Evolutionary conservation across 2,888 invertebrate genomes (phyloP).

Genomic region (Drosophila prostipennis): DNA sequence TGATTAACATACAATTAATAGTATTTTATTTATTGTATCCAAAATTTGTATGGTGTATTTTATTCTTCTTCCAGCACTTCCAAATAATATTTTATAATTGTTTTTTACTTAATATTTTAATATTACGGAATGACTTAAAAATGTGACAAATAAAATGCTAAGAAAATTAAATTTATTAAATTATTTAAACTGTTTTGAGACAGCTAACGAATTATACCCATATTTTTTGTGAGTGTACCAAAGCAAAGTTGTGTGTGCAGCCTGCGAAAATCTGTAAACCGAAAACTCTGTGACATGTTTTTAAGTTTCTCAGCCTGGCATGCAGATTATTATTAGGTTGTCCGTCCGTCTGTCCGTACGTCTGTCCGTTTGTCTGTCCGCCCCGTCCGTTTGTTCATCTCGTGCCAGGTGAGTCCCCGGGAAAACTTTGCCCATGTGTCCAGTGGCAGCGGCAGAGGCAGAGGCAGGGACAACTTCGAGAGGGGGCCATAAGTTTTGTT

Average conservation of each 20-base stretch:
- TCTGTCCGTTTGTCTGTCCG: not conserved
- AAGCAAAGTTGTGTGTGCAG: constrained; percentile 68
- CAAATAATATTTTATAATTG: too few relatives aligned
- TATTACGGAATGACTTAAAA: too few relatives aligned
- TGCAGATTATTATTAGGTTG: constrained; percentile 78
- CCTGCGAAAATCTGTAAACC: constrained; percentile 75
- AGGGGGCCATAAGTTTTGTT: constrained; percentile 72
- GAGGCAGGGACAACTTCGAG: constrained; percentile 10
- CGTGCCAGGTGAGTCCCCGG: constrained; percentile 53
- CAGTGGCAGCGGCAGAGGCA: constrained; percentile 39
- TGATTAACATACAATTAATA: too few relatives aligned
- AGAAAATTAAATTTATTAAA: too few relatives aligned
- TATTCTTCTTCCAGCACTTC: too few relatives aligned
- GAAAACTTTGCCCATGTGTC: constrained; percentile 71
- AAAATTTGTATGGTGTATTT: too few relatives aligned
- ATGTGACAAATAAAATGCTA: too few relatives aligned
- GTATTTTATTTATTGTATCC: too few relatives aligned
- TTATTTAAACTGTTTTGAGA: too few relatives aligned
- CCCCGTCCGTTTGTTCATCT: constrained; percentile 32
- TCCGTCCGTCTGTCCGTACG: constrained; percentile 15
- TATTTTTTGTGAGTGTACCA: constrained; percentile 11
- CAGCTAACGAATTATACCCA: too few relatives aligned
- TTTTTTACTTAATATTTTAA: too few relatives aligned
- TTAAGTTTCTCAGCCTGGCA: constrained; percentile 77
- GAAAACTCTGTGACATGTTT: constrained; percentile 79